Conservation (phyloP, 2,113 vertebrate genomes). For the Echinops telfairi region DNA sequence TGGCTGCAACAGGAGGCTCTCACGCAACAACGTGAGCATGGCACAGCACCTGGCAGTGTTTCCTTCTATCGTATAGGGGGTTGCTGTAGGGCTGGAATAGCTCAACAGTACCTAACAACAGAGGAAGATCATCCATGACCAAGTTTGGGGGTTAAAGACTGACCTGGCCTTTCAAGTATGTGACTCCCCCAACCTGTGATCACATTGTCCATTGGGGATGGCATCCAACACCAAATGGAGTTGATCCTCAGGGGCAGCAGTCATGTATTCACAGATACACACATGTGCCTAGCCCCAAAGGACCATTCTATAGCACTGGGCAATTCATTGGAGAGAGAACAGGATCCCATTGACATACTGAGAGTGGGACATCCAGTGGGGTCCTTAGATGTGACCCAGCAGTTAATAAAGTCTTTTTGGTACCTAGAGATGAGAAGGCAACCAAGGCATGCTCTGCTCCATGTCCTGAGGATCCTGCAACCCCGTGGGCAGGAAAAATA, state of each 20-base stretch:
- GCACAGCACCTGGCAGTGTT: too few relatives aligned
- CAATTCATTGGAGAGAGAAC: neutral
- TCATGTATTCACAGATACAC: neutral
- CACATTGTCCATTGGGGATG: too few relatives aligned
- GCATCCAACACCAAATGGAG: neutral
- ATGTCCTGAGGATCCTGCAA: neutral
- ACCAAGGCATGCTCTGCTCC: too few relatives aligned
- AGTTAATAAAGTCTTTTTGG: accelerated
- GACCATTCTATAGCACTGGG: too few relatives aligned
- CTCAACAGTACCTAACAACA: too few relatives aligned
- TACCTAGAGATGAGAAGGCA: neutral
- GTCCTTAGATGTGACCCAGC: too few relatives aligned
- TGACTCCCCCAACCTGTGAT: too few relatives aligned
- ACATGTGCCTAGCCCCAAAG: neutral
- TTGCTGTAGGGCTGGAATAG: too few relatives aligned
- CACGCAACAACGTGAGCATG: too few relatives aligned
- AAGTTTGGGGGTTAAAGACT: neutral
- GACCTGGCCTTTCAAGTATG: too few relatives aligned
- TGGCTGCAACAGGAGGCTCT: too few relatives aligned
- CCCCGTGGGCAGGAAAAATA: neutral
- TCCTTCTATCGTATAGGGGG: too few relatives aligned
- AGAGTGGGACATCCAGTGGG: accelerated
- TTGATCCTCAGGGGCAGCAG: accelerated
- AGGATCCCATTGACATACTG: neutral
- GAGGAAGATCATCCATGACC: neutral